A percentile compares a stretch with the other conserved stretches of the same genome.
phyloP scores from a whole-genome alignment of 2,797 vertebrate species.

The Ceryle rudis region DNA sequence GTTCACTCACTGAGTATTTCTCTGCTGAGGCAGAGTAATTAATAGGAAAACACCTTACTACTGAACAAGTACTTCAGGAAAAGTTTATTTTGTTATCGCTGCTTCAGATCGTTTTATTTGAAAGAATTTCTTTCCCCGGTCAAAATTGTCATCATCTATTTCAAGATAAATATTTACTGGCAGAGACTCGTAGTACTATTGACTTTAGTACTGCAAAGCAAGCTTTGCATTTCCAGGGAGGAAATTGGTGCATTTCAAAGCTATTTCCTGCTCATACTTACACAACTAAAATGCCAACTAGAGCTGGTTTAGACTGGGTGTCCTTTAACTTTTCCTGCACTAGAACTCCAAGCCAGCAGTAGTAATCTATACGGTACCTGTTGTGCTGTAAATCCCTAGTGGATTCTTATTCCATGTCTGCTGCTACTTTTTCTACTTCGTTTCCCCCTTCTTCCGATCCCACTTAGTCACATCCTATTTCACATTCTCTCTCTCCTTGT shows the following conservation, averaged over 20 bases:
- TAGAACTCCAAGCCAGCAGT: background rate
- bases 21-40: background rate
- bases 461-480: background rate
- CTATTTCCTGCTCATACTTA: background rate
- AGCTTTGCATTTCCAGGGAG: background rate
- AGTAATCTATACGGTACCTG: background rate
- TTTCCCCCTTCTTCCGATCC: background rate
- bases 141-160: background rate
- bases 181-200: background rate
- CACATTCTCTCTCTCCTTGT: background rate
- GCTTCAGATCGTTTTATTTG: background rate
- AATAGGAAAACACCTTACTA: background rate
- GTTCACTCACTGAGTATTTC: background rate
- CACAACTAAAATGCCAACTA: background rate
- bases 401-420: background rate
- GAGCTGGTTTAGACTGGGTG: background rate
- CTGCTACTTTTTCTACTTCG: background rate
- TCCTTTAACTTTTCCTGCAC: background rate
- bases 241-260: slow-evolving; percentile 35
- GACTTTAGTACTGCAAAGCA: background rate
- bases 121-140: background rate
- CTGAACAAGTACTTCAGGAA: background rate
- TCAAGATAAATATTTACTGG: background rate
- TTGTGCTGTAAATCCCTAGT: background rate
- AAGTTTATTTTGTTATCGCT: background rate